Base-by-base conservation (phyloP, 2,888 invertebrate genomes). In the Melanostoma scalare region DNA sequence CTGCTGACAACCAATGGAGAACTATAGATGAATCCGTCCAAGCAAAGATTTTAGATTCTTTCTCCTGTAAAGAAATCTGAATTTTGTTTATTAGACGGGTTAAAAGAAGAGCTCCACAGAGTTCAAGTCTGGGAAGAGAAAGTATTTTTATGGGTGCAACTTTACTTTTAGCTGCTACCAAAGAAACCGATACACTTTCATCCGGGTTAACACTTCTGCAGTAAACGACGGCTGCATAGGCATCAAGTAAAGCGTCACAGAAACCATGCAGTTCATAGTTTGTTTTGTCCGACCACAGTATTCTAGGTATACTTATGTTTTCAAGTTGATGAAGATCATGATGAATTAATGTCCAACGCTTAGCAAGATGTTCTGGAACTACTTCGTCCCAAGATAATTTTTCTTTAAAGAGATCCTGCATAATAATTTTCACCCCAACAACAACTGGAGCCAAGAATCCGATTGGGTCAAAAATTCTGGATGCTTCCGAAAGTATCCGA, bases 1-100 rank as follows among this genome's bases (percentile, higher is more conserved):
- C 6, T 3, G 67, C 67, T 10, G 67, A 79, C 6, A 67, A n/a
- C 72, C 73, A 79, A 36, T 79, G 68, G 3, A 78, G 53, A 8
- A 74, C 79, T 20, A 68, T 56, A 0, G 60, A 67, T 6, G 72
- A 58, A 36, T 71, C 69, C 10, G 52, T 77, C 58, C 63, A 77
- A 4, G 74, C 52, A 52, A 56, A 65, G 6, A 31, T 33, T 48
- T n/a, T 38, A 20, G 31, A 10, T 8, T 73, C 20, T 38, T 33
- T 20, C 9, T 63, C 33, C 20, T 56, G 55, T 65, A 56, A 65
- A 9, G 56, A 73, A 8, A 6, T 6, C 33, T 56, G 55, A 36
- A 65, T 46, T 56, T 63, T 74, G 10, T 38, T 65, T 3, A 74
- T 48, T 2, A 74, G 56, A 9, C 73, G 73, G n/a, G 65, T 74